Percentiles rank a stretch among this genome's conserved stretches.
phyloP scores from a whole-genome alignment of 2,797 vertebrate genomes.

The Vultur gryphus region DNA sequence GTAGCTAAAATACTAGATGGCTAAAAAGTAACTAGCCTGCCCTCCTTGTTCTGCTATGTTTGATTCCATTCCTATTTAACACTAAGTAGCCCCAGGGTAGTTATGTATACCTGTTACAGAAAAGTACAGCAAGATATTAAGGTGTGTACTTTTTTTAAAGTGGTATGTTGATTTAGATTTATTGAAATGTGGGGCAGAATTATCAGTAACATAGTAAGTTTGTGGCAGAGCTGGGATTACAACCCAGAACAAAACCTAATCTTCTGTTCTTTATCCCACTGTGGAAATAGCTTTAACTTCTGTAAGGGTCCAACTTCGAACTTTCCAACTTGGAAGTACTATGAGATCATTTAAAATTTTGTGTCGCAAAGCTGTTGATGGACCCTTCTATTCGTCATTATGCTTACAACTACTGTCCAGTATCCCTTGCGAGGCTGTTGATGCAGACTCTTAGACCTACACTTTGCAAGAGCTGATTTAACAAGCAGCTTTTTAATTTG shows the following conservation, averaged over 20 bases:
- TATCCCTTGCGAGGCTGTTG: background rate
- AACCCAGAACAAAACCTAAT: background rate
- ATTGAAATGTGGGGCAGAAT: background rate
- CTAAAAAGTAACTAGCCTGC: background rate
- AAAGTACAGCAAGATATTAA: background rate
- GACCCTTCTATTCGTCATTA: background rate
- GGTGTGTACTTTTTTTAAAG: background rate
- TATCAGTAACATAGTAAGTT: no score
- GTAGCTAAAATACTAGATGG: background rate
- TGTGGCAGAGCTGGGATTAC: background rate
- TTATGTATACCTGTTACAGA: background rate
- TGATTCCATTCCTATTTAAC: background rate
- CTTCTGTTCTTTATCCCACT: background rate
- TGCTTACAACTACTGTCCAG: background rate
- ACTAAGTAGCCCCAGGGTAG: fast-evolving
- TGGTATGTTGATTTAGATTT: no score
- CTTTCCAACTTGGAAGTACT: background rate
- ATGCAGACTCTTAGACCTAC: background rate
- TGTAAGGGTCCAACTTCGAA: background rate
- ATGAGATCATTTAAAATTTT: background rate
- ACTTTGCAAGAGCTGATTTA: background rate
- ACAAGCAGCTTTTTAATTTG: background rate
- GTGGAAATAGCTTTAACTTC: background rate
- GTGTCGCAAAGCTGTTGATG: background rate
- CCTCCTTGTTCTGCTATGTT: background rate